phyloP scores from a whole-genome alignment of 2,888 invertebrate genomes.

The Elegia similella region DNA sequence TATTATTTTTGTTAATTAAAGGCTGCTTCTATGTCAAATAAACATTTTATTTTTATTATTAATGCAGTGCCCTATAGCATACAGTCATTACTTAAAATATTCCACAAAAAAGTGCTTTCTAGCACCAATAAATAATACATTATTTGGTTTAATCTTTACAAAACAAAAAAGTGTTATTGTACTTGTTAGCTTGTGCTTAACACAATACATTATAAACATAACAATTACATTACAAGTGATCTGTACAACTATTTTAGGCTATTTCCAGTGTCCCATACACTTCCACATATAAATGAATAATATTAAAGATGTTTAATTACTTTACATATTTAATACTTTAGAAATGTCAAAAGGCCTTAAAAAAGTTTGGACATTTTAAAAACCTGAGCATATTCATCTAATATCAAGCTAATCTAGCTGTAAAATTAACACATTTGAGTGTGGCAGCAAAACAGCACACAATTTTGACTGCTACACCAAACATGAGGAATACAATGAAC shows the following conservation, averaged over 20 bases:
- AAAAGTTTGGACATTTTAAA: background rate
- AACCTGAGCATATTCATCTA: background rate
- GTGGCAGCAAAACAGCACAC: background rate
- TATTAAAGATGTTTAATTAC: background rate
- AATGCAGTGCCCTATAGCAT: background rate
- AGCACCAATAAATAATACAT: slow-evolving; percentile 10
- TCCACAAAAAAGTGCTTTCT: background rate
- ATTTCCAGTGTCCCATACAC: slow-evolving; percentile 1
- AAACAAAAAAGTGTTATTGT: slow-evolving; percentile 1
- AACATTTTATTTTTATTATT: slow-evolving; percentile 14
- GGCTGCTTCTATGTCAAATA: slow-evolving; percentile 18
- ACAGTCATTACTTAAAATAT: background rate
- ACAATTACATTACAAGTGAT: background rate
- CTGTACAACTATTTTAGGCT: slow-evolving; percentile 6
- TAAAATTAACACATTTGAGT: background rate
- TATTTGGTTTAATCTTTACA: background rate
- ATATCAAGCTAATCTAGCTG: background rate
- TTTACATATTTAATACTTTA: background rate
- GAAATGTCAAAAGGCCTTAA: background rate
- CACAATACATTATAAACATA: background rate
- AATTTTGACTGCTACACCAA: background rate
- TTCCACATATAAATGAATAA: background rate
- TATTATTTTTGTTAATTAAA: slow-evolving; percentile 27
- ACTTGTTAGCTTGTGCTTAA: slow-evolving; percentile 11
- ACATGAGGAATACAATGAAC: background rate